Conservation (phyloP, 2,888 invertebrate species). For the Apamea crenata region DNA sequence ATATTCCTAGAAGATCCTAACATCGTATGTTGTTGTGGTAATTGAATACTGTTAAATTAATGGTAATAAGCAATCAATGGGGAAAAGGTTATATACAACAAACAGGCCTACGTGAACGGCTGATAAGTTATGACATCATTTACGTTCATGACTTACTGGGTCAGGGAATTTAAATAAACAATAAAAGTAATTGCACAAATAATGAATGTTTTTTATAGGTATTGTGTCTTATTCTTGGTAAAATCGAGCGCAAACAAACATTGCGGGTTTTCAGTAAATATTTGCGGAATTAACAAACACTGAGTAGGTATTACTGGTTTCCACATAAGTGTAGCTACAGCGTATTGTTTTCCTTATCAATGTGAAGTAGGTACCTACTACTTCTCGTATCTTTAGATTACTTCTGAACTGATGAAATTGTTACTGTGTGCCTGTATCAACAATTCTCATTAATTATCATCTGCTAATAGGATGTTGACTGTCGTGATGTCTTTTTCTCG, state of each 20-base stretch:
- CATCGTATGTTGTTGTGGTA: slow-evolving; percentile 21
- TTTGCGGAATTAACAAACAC: slow-evolving; percentile 40
- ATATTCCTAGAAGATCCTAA: slow-evolving; percentile 7
- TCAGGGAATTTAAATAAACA: slow-evolving; percentile 52
- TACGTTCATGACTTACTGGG: slow-evolving; percentile 49
- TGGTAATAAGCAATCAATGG: slow-evolving; percentile 17
- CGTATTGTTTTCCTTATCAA: slow-evolving; percentile 53
- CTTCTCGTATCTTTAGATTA: slow-evolving; percentile 24
- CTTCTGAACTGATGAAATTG: slow-evolving; percentile 38
- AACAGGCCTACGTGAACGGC: slow-evolving; percentile 14
- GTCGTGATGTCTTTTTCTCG: neutral
- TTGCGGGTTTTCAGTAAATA: slow-evolving; percentile 49
- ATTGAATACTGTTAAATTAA: neutral
- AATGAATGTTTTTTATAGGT: slow-evolving; percentile 21
- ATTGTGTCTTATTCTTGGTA: slow-evolving; percentile 40
- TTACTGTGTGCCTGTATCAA: neutral
- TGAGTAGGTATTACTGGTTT: slow-evolving; percentile 37
- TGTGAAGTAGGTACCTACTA: slow-evolving; percentile 32
- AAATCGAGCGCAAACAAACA: slow-evolving; percentile 59
- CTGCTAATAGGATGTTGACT: neutral
- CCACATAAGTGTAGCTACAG: slow-evolving; percentile 22
- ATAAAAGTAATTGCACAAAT: slow-evolving; percentile 39
- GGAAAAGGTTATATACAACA: slow-evolving; percentile 5
- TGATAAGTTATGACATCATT: slow-evolving; percentile 50
- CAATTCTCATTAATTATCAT: slow-evolving; percentile 17